Percentiles rank a stretch among this genome's conserved stretches.
Conservation (phyloP, 2,888 invertebrate genomes). For the Palloptera scutellata region DNA sequence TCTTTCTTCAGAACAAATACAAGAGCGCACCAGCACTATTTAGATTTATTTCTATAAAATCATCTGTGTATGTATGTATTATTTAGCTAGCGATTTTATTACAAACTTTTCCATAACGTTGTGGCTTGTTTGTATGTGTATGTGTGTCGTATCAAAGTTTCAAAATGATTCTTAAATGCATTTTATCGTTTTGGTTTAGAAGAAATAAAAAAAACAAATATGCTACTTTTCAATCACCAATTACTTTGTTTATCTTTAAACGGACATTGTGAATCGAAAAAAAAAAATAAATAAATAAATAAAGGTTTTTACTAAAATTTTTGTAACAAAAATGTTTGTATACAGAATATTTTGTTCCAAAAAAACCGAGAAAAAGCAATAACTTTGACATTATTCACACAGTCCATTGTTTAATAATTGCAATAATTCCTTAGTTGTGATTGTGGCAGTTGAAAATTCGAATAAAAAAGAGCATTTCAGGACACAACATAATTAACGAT, state of each 20-base stretch:
- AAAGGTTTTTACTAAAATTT: too few relatives aligned
- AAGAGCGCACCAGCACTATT: constrained; percentile 33
- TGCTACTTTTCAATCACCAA: neutral
- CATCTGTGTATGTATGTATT: neutral
- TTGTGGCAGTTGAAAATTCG: constrained; percentile 3
- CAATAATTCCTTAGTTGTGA: neutral
- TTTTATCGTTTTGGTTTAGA: constrained; percentile 40
- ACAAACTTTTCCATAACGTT: constrained; percentile 1
- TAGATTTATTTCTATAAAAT: neutral
- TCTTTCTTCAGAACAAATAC: constrained; percentile 13
- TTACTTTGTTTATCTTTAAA: too few relatives aligned
- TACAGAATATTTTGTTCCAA: too few relatives aligned
- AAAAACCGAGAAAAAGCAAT: too few relatives aligned
- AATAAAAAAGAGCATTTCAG: neutral
- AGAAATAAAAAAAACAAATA: neutral
- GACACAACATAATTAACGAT: neutral
- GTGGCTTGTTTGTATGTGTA: constrained; percentile 16
- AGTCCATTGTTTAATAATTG: too few relatives aligned
- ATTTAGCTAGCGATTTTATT: neutral
- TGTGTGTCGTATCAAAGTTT: constrained; percentile 22
- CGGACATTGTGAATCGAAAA: too few relatives aligned
- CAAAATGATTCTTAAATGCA: constrained; percentile 40
- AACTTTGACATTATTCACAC: too few relatives aligned
- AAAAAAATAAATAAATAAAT: too few relatives aligned
- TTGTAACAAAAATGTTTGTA: too few relatives aligned